A percentile compares a stretch with the other conserved stretches of the same genome.
Conservation (phyloP, 2,888 invertebrate genomes). For the Toxonevra muliebris region DNA sequence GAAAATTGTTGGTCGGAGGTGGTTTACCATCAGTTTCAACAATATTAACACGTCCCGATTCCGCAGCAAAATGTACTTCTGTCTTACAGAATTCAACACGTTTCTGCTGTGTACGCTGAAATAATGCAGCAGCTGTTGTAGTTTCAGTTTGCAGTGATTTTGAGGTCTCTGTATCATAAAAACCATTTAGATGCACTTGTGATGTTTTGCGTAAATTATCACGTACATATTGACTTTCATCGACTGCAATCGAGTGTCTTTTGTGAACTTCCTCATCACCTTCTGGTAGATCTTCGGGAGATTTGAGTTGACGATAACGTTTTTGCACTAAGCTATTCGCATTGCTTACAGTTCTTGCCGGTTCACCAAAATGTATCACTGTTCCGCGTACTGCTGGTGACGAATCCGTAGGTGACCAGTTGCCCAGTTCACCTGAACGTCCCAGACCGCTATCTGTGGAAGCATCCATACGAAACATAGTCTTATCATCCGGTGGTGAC, state of each 20-base stretch:
- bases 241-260: constrained; percentile 70
- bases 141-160: constrained; percentile 10
- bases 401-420: constrained; percentile 60
- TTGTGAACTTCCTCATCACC: constrained; percentile 55
- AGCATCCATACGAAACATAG: constrained; percentile 71
- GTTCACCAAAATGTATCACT: constrained; percentile 59
- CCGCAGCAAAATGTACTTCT: constrained; percentile 87
- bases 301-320: constrained; percentile 40
- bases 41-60: constrained; percentile 85
- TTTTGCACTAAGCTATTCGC: constrained; percentile 35
- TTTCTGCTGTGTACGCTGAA: constrained; percentile 68
- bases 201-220: constrained; percentile 59
- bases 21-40: constrained; percentile 90
- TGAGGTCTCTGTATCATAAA: constrained; percentile 30
- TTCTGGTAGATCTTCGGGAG: constrained; percentile 20
- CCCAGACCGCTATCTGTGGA: constrained; percentile 82
- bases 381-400: constrained; percentile 48
- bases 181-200: constrained; percentile 60
- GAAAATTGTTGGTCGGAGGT: constrained; percentile 82
- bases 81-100: constrained; percentile 86
- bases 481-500: constrained; percentile 59
- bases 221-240: constrained; percentile 68
- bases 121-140: constrained; percentile 26
- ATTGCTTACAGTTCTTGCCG: constrained; percentile 12
- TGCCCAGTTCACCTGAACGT: constrained; percentile 74